Evolutionary conservation across 30 jellyfish, hydroid and myxozoan species (phyloP).

Genomic region (Aurelia aurita complex sp. Pacific): DNA sequence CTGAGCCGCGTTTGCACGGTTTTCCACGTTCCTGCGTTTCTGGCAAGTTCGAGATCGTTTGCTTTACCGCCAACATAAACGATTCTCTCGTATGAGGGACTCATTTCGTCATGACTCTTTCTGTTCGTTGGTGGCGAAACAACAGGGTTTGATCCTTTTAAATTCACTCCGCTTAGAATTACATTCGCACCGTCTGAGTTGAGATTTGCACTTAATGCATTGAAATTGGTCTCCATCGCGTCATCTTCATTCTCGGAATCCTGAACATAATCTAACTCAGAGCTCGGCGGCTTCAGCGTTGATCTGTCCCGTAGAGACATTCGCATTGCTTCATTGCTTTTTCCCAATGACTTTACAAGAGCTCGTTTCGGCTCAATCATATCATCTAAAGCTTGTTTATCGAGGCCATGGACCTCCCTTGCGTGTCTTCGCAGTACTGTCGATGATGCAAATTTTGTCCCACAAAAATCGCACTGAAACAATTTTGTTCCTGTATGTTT

Average conservation of each 20-base stretch:
- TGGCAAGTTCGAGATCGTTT: too few species aligned
- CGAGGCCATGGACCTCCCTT: constrained; percentile 18
- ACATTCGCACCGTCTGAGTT: too few species aligned
- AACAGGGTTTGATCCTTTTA: too few species aligned
- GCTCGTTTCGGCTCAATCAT: constrained; percentile 8
- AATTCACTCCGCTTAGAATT: too few species aligned
- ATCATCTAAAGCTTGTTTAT: neutral
- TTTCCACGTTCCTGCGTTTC: too few species aligned
- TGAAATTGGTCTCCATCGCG: too few species aligned
- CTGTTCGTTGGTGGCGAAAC: too few species aligned
- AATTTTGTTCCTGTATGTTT: constrained; percentile 3
- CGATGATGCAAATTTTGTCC: neutral
- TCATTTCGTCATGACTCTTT: too few species aligned
- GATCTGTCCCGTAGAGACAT: neutral
- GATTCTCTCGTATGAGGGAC: too few species aligned
- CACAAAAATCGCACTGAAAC: constrained; percentile 3
- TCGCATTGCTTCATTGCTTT: neutral
- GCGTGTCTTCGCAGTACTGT: constrained; percentile 18
- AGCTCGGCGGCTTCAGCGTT: neutral
- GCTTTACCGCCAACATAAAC: too few species aligned
- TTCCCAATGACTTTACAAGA: neutral
- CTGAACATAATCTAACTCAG: neutral
- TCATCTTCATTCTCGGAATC: neutral
- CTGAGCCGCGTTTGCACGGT: too few species aligned
- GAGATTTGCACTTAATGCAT: too few species aligned